Evolutionary conservation across 64 coral and sea anemone species (phyloP).

Genomic region (Actinia equina): DNA sequence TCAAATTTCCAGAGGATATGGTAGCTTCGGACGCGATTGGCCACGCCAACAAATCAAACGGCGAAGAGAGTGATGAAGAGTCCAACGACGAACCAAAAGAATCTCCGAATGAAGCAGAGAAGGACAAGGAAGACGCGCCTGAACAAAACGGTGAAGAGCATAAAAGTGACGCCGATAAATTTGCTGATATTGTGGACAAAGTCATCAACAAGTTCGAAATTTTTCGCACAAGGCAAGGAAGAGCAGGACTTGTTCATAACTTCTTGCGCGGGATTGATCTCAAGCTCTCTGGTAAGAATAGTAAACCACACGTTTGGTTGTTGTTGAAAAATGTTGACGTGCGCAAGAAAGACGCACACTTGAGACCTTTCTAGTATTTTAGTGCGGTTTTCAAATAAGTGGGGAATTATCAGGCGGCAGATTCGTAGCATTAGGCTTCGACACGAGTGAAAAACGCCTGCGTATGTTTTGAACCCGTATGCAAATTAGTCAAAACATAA

Average conservation of each 20-base stretch:
- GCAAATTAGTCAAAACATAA: too few species aligned
- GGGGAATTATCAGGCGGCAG: too few species aligned
- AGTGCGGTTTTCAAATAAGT: too few species aligned
- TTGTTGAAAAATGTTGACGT: background rate
- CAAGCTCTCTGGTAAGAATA: background rate
- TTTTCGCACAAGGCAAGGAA: slow-evolving; percentile 19
- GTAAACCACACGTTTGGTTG: background rate
- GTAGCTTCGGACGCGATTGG: slow-evolving; percentile 41
- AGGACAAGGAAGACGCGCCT: slow-evolving; percentile 11
- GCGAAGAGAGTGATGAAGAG: slow-evolving; percentile 39
- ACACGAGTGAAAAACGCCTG: too few species aligned
- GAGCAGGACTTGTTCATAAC: slow-evolving; percentile 48
- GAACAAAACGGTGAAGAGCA: background rate
- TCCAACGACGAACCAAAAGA: background rate
- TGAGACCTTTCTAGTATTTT: too few species aligned
- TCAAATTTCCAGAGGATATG: slow-evolving; percentile 44
- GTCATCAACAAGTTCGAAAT: slow-evolving; percentile 28
- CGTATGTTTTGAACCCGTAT: too few species aligned
- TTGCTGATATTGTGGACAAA: slow-evolving; percentile 16
- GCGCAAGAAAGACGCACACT: too few species aligned
- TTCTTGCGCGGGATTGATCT: slow-evolving; percentile 35
- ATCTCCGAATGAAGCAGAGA: background rate
- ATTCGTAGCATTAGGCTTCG: too few species aligned
- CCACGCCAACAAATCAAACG: background rate
- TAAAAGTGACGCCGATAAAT: background rate